A percentile compares a stretch with the other conserved stretches of the same genome.
phyloP scores from a whole-genome alignment of 2,797 vertebrate genomes.

The Chelmon rostratus region DNA sequence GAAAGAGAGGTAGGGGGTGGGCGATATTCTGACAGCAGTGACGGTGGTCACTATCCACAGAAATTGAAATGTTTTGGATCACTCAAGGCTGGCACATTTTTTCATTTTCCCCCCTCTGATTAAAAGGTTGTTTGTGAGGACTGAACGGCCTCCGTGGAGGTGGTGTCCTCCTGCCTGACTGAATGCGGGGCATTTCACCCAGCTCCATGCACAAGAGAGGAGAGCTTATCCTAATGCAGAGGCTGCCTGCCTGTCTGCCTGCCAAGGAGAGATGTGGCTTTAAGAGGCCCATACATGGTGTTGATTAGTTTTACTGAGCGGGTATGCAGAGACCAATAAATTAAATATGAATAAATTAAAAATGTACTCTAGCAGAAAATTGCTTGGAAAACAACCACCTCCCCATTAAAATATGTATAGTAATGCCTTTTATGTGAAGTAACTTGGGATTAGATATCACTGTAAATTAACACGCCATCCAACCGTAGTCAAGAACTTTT shows the following conservation, averaged over 20 bases:
- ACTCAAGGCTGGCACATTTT: slow-evolving; percentile 83
- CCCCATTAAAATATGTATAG: slow-evolving; percentile 92
- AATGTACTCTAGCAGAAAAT: slow-evolving; percentile 92
- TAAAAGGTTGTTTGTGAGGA: slow-evolving; percentile 83
- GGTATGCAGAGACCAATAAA: slow-evolving; percentile 90
- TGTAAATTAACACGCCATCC: slow-evolving; percentile 92
- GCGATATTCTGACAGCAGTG: slow-evolving; percentile 66
- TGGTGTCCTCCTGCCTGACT: slow-evolving; percentile 74
- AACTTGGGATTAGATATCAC: slow-evolving; percentile 91
- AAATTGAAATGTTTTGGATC: slow-evolving; percentile 83
- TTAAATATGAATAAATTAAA: slow-evolving; percentile 92
- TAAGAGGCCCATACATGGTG: slow-evolving; percentile 87
- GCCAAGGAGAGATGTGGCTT: slow-evolving; percentile 83
- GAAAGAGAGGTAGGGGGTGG: slow-evolving; percentile 35
- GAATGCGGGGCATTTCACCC: slow-evolving; percentile 70
- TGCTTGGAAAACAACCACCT: slow-evolving; percentile 91
- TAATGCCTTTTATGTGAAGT: slow-evolving; percentile 89
- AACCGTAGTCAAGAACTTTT: slow-evolving; percentile 90
- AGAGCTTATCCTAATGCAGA: slow-evolving; percentile 77
- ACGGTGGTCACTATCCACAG: slow-evolving; percentile 76
- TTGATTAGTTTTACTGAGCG: slow-evolving; percentile 89
- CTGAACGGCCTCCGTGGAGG: slow-evolving; percentile 75
- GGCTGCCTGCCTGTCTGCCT: slow-evolving; percentile 73
- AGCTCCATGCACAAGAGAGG: slow-evolving; percentile 71
- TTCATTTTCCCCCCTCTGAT: slow-evolving; percentile 69